A percentile compares a stretch with the other conserved stretches of the same genome.
These are phyloP conservation scores for Apantesis nais DNA, from an alignment of 2,888 invertebrate species.

Conservation along the genomic window DNA sequence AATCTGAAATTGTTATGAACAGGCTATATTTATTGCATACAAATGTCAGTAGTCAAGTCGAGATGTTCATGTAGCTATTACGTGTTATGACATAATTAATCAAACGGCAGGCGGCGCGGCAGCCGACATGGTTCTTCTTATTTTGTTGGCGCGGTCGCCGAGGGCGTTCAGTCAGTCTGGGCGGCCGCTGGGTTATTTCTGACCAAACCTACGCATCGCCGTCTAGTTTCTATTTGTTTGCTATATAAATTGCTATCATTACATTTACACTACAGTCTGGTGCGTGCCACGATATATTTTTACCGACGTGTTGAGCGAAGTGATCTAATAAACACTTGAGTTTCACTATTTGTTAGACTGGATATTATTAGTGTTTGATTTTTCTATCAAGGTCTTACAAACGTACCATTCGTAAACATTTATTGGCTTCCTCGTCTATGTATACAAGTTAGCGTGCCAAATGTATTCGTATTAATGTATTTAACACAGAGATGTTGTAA, in stretches of 20 bases:
- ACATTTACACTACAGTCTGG: conserved; percentile 61
- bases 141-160: conserved; percentile 33
- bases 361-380: conserved; percentile 38
- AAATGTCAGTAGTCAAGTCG: conserved; percentile 21
- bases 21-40: conserved; percentile 4
- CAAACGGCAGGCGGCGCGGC: conserved; percentile 35
- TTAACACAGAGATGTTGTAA: background rate
- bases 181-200: conserved; percentile 65
- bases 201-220: conserved; percentile 66
- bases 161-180: conserved; percentile 54
- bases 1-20: background rate
- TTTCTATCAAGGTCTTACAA: conserved; percentile 49
- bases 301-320: conserved; percentile 45
- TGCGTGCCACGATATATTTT: conserved; percentile 54
- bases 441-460: conserved; percentile 36
- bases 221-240: conserved; percentile 73
- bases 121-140: conserved; percentile 26
- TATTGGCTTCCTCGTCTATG: conserved; percentile 30
- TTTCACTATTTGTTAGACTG: conserved; percentile 36
- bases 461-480: conserved; percentile 17
- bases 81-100: conserved; percentile 48
- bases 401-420: conserved; percentile 38
- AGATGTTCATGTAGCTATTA: conserved; percentile 36
- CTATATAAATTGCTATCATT: conserved; percentile 67
- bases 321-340: conserved; percentile 44